Base-by-base conservation (phyloP, 1,140 invertebrate species). In the Anastrepha ludens region DNA sequence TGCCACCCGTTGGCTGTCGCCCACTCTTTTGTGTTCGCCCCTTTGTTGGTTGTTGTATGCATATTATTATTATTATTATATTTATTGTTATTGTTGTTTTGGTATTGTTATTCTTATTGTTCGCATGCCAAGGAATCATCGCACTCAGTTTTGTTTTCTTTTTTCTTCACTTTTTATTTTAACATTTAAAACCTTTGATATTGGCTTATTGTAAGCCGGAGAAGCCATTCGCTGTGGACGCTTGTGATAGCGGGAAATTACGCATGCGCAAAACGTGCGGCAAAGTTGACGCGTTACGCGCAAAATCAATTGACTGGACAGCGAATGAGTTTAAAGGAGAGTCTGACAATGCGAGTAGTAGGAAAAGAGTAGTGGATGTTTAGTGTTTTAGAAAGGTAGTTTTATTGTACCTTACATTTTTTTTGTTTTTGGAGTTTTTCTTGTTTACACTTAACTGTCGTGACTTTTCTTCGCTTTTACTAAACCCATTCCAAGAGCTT, bases 201-300 rank as follows among this genome's bases (percentile, higher is more conserved):
- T 74, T 81, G 74, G 47, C 74, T 44, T 47, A 55, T 55, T 41
- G 47, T 20, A 13, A 81, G 20, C 7, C 55, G 74, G 47, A 29
- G 47, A 81, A 50, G n/a, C 74, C 20, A 81, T 7, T 55, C 47
- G 47, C 13, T 6, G 67, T 13, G 50, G n/a, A 39, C 47, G n/a
- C 74, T 55, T 55, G 50, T 11, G 15, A 50, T 8, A 39, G 74
- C 6, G 11, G n/a, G 7, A 1, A 15, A 81, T 81, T 81, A 81
- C 74, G 74, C 74, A 81, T 81, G 74, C 74, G 74, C 47, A 50
- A 47, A 20, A 81, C 74, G 74, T 81, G 74, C n/a, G 47, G 74
- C 20, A 13, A 67, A 2, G 74, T 81, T 55, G 3, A 81, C 74
- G 74, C 74, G 44, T 81, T 81, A 81, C 47, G 74, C 41, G 74